Base-by-base conservation (phyloP, 1,140 invertebrate genomes). In the Microplitis mediator region DNA sequence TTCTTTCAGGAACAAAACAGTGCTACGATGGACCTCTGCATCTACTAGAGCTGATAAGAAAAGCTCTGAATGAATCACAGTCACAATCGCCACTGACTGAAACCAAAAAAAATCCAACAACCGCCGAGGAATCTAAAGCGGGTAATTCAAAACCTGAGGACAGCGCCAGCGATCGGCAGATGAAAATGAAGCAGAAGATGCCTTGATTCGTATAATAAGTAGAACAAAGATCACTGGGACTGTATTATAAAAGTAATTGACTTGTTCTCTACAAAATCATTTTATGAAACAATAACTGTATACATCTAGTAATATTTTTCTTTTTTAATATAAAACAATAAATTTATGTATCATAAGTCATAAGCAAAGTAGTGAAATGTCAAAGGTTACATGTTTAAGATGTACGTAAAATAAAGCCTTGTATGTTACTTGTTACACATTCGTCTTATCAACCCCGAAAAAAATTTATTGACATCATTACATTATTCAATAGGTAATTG, bases 1-100 rank as follows among this genome's bases (percentile, higher is more conserved):
- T 71, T 58, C 75, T 87, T 86, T 76, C 84, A 93, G 91, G 91
- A 82, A 89, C 88, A 61, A 93, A 92, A 85, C 81, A 89, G 74
- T 90, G 88, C 68, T 88, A 89, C 79, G 81, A 85, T 45, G 90
- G 89, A 72, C 88, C 90, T 6, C 84, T 89, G 5, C 81, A 90
- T 65, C 77, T 91, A 70, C 86, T 92, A 71, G 87, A 91, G 70
- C 87, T 89, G n/a, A 89, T 93, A 72, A 88, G 89, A 76, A 87
- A 88, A 80, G 91, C 89, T 39, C 76, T 91, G 45, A 88, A 85
- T 76, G 86, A 89, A 56, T 9, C 74, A 63, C 35, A 31, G 13
- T 13, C 56, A 4, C n/a, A 6, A 61, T 31, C 16, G 0, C 31
- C 32, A n/a, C 6, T 23, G 73, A 71, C 62, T 36, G 8, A 56